phyloP scores from a whole-genome alignment of 2,888 invertebrate genomes.

The Lithodes maja region DNA sequence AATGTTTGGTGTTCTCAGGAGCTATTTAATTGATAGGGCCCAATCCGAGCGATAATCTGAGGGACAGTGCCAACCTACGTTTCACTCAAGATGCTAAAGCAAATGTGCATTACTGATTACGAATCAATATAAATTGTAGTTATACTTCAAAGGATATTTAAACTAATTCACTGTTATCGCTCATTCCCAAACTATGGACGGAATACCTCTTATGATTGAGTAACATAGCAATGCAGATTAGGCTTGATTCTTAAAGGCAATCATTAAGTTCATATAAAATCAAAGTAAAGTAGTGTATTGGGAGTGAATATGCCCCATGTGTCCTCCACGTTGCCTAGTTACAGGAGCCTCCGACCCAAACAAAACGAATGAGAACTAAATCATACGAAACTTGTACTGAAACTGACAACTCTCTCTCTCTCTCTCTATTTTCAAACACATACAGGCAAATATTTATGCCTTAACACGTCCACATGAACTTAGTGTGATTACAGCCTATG shows the following conservation, averaged over 20 bases:
- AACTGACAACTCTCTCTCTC: constrained; percentile 18
- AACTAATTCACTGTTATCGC: too few species aligned
- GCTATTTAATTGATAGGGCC: constrained; percentile 62
- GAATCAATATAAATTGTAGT: not conserved
- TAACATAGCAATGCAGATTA: too few species aligned
- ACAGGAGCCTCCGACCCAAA: not conserved
- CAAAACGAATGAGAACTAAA: not conserved
- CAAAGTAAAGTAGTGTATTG: too few species aligned
- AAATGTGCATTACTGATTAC: constrained; percentile 23
- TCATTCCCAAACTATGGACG: too few species aligned
- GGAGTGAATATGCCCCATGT: not conserved
- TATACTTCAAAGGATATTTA: too few species aligned
- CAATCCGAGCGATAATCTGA: constrained; percentile 59
- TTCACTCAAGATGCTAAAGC: not conserved
- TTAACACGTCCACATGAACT: not conserved
- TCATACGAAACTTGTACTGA: not conserved
- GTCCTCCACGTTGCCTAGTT: not conserved
- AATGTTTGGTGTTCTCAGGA: constrained; percentile 63
- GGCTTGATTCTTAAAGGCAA: too few species aligned
- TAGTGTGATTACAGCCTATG: not conserved
- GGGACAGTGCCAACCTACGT: constrained; percentile 16
- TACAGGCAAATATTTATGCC: not conserved
- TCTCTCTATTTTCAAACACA: not conserved
- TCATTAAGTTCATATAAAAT: too few species aligned
- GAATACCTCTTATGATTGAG: too few species aligned